phyloP scores from a whole-genome alignment of 2,113 vertebrate genomes.

The Semnopithecus entellus region DNA sequence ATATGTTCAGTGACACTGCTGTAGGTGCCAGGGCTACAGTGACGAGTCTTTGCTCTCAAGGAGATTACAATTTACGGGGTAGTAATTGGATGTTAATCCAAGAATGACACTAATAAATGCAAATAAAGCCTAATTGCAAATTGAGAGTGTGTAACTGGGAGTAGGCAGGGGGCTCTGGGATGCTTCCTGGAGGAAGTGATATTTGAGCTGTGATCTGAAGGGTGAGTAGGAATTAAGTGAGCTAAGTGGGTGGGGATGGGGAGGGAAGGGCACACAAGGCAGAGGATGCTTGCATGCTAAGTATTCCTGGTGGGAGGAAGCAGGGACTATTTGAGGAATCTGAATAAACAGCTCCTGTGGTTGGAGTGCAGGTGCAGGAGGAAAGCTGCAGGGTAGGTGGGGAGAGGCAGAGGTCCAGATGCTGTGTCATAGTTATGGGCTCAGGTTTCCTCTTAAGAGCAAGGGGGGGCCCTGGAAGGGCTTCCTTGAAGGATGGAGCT shows the following conservation, averaged over 20 bases:
- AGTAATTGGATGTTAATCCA: not conserved
- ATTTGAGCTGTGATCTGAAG: not conserved
- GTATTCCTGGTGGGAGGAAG: not conserved
- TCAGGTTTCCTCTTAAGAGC: slow-evolving; percentile 43
- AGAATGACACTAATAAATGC: not conserved
- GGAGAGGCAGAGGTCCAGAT: not conserved
- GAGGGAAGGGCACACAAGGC: not conserved
- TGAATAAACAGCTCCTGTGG: not conserved
- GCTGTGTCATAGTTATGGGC: slow-evolving; percentile 13
- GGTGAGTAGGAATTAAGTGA: not conserved
- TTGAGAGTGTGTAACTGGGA: not conserved
- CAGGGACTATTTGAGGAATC: not conserved
- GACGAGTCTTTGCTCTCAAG: not conserved
- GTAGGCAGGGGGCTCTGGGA: not conserved
- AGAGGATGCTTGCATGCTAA: not conserved
- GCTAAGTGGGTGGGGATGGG: too few relatives aligned
- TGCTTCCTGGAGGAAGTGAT: not conserved
- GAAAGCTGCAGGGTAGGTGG: not conserved
- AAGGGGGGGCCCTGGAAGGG: not conserved
- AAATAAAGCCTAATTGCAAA: not conserved
- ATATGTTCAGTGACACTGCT: not conserved
- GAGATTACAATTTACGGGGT: not conserved
- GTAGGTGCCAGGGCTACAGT: not conserved
- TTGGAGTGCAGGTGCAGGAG: not conserved
- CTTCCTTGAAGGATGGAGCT: not conserved